Base-by-base conservation (phyloP, 2,888 invertebrate genomes). In the Pterobdella sp. region DNA sequence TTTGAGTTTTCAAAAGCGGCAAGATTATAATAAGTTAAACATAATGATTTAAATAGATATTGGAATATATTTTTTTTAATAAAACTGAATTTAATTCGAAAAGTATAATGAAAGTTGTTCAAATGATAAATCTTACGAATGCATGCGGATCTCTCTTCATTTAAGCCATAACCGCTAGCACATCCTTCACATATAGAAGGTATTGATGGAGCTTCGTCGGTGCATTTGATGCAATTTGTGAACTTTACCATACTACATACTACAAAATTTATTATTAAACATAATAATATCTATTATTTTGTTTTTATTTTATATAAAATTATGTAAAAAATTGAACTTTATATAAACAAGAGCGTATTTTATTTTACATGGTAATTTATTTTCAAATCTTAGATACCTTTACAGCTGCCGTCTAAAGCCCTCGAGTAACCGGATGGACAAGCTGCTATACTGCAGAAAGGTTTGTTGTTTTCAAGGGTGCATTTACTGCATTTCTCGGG, bases 141-240 rank as follows among this genome's bases (percentile, higher is more conserved):
- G 60, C 75, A 76, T 10, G 73, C 49, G 29, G 64, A 52, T 22
- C 63, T 66, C 32, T 75, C 75, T 1, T 76, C 76, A 34, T 71
- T 73, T 29, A 76, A 68, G n/a, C 75, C 66, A 49, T 52, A 75
- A 10, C 76, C 76, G 32, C 65, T 7, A 22, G 32, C 37, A 31
- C 76, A 76, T 10, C 35, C 32, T 10, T 26, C 64, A 37, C 76
- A 76, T 18, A 35, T 64, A 37, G 74, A 26, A 35, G 73, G 73
- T 26, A 67, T 37, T 18, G 34, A 26, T 35, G 49, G n/a, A 35
- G 34, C 60, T 29, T 52, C 63, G 31, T 71, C 73, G n/a, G 68
- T 29, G 35, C 76, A 76, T 7, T 35, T 42, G 22, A 72, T 35
- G 37, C 76, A 76, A 36, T 64, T 73, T 32, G 31, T 34, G 42